Percentiles rank a stretch among this genome's conserved stretches.
Conservation (phyloP, 2,797 vertebrate species). For the Schizopygopsis pylzovi region DNA sequence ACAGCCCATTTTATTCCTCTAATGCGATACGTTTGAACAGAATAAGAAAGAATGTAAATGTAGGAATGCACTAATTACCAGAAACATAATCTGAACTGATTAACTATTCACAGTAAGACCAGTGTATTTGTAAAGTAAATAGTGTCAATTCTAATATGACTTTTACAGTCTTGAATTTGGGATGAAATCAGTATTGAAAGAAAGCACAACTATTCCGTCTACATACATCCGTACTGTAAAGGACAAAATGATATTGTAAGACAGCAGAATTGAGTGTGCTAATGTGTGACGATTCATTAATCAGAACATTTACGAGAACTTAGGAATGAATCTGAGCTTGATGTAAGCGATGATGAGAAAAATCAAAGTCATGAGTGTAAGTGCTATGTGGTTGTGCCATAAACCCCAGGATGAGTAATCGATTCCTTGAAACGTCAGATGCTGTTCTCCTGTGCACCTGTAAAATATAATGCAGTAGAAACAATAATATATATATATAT, state of each 20-base stretch:
- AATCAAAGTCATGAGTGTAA: conserved; percentile 80
- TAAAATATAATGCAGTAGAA: neutral
- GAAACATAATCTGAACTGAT: neutral
- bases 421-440: conserved; percentile 83
- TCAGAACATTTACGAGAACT: conserved; percentile 77
- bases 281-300: neutral
- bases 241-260: neutral
- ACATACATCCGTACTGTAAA: neutral
- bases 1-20: neutral
- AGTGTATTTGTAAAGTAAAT: neutral
- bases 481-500: neutral
- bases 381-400: conserved; percentile 88
- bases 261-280: neutral
- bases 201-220: neutral
- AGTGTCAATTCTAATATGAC: neutral
- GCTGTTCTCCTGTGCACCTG: conserved; percentile 86
- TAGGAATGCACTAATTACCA: neutral
- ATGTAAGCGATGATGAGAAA: conserved; percentile 87
- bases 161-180: neutral
- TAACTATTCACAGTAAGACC: neutral
- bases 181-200: too few relatives aligned
- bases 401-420: conserved; percentile 83
- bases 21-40: neutral
- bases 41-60: neutral
- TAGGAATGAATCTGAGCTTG: conserved; percentile 87